Conservation (phyloP, 2,888 invertebrate genomes). For the Augiades crinisus region DNA sequence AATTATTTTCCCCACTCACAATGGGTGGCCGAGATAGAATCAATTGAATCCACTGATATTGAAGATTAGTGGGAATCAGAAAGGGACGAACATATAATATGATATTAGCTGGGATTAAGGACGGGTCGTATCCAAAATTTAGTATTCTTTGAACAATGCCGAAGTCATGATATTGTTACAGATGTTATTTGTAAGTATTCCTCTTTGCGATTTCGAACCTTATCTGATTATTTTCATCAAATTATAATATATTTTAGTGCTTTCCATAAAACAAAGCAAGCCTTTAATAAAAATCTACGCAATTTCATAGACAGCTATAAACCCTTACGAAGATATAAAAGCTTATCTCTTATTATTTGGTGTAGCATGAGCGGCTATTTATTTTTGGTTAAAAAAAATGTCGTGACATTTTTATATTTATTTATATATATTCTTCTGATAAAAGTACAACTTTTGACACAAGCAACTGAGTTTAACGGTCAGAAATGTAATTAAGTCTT, state of each 20-base stretch:
- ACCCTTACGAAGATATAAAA: not conserved
- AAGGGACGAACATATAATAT: constrained; percentile 3
- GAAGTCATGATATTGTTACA: constrained; percentile 5
- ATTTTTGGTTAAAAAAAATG: not conserved
- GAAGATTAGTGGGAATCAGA: constrained; percentile 10
- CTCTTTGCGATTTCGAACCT: constrained; percentile 15
- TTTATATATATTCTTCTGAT: too few relatives aligned
- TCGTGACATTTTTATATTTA: too few relatives aligned
- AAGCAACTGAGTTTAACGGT: too few relatives aligned
- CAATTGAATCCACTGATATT: constrained; percentile 12
- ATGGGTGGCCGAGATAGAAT: constrained; percentile 2
- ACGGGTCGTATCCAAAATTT: not conserved
- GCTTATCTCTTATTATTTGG: constrained; percentile 1
- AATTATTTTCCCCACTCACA: constrained; percentile 11
- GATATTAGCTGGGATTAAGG: constrained; percentile 3
- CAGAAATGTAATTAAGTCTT: too few relatives aligned
- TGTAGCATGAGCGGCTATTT: not conserved
- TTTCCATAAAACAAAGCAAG: not conserved
- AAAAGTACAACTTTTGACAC: too few relatives aligned
- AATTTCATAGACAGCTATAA: constrained; percentile 1
- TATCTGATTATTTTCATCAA: too few relatives aligned
- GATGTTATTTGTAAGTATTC: constrained; percentile 17
- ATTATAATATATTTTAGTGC: not conserved
- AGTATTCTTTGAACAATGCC: constrained; percentile 11
- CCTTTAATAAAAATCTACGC: constrained; percentile 1